Evolutionary conservation across 2,797 vertebrate genomes (phyloP).

Genomic region (Anguilla pacifica): DNA sequence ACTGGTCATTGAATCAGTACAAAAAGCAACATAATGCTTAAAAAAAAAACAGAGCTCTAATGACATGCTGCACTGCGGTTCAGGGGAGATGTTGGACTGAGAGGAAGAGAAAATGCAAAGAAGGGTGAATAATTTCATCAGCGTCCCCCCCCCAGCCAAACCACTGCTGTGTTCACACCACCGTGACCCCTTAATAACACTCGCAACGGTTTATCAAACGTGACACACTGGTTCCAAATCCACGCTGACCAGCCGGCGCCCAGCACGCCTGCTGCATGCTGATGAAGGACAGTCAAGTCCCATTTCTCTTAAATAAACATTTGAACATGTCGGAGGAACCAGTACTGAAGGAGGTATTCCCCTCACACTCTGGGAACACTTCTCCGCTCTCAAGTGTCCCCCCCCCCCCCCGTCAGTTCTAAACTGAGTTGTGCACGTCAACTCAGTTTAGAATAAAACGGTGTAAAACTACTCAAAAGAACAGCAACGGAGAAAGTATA

Average conservation of each 20-base stretch:
- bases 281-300: slow-evolving; percentile 23
- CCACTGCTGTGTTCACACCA: background rate
- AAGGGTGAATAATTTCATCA: slow-evolving; percentile 4
- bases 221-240: background rate
- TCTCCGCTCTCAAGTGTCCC: too few species aligned
- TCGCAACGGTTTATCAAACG: slow-evolving; percentile 23
- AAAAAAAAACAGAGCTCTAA: background rate
- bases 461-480: too few species aligned
- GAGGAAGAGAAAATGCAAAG: background rate
- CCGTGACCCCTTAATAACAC: slow-evolving; percentile 24
- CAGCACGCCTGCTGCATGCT: slow-evolving; percentile 13
- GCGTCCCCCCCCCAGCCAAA: background rate
- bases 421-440: too few species aligned
- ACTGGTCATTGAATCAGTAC: background rate
- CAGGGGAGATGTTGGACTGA: background rate
- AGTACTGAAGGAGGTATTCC: background rate
- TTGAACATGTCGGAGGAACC: too few species aligned
- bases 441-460: too few species aligned
- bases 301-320: background rate
- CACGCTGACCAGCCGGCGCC: background rate
- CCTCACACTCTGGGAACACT: too few species aligned
- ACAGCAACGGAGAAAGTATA: too few species aligned
- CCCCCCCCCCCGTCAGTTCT: too few species aligned
- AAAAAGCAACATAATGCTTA: background rate
- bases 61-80: background rate